Evolutionary conservation across 2,113 vertebrate species (phyloP), one percentile per base, ranked within the genome.

Genomic region (Podilymbus podiceps): DNA sequence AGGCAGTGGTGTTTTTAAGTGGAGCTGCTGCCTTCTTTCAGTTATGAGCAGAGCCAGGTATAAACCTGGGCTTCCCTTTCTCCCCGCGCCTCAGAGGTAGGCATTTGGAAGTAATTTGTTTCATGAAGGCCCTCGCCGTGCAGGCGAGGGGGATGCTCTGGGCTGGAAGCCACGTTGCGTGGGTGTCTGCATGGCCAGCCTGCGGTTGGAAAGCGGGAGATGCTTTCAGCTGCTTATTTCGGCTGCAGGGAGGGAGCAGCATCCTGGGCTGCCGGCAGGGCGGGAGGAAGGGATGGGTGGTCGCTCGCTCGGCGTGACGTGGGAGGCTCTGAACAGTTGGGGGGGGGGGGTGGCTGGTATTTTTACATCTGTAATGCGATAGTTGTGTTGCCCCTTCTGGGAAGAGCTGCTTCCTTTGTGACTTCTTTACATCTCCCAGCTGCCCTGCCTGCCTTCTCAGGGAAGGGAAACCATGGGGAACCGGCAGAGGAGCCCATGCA

Each of bases 31-130:
- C 92, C 82, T 93, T 83, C 88, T 76, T 58, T 81, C 55, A 73
- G 89, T 69, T 95, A 76, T 50, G 80, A 95, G 75, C 86, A 91
- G 89, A 46, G 31, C 62, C 77, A 93, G 92, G 93, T 97, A 94
- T 66, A 93, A 86, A 80, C 76, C 93, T 69, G 76, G 59, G 23
- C 75, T 95, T 77, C 47, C 82, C 62, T 75, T 30, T 33, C 67
- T 84, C 75, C 68, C 64, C 3, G 1, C 3, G 24, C 90, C 96
- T 81, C 72, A 11, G 56, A 90, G 89, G 66, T 60, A 81, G 90
- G 64, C 94, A 72, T 95, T 97, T 93, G 95, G 96, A 92, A 93
- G 77, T 72, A 15, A 92, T 95, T 97, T 92, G 80, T 85, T 91
- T 72, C 40, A 10, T 1, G 15, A 80, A 88, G 82, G 85, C 78